Conservation (phyloP, 1,140 invertebrate genomes). For the Teleopsis dalmanni region DNA sequence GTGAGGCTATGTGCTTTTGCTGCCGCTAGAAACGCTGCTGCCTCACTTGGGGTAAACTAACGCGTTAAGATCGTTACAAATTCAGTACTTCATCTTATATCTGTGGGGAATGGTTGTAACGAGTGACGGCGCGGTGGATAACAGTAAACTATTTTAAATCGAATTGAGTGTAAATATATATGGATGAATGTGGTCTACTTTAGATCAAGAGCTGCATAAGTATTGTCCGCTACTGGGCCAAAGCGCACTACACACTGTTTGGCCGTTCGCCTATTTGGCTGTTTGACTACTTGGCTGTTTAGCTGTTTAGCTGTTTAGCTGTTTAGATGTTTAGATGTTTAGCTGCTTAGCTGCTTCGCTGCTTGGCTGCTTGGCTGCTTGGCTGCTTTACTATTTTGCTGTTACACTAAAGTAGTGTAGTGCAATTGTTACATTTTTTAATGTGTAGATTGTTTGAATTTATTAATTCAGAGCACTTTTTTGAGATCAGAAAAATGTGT, state of each 20-base stretch:
- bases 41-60: conserved; percentile 11
- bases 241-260: too few relatives aligned
- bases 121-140: background rate
- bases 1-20: conserved; percentile 4
- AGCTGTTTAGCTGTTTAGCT: too few relatives aligned
- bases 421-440: conserved; percentile 8
- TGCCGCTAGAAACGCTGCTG: too few relatives aligned
- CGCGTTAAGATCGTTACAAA: conserved; percentile 16
- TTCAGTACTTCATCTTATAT: conserved; percentile 14
- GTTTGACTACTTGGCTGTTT: too few relatives aligned
- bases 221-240: too few relatives aligned
- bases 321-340: too few relatives aligned
- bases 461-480: conserved; percentile 8
- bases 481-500: conserved; percentile 5
- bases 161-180: background rate
- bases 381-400: too few relatives aligned
- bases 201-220: background rate
- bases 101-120: conserved; percentile 14
- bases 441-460: conserved; percentile 2
- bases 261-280: too few relatives aligned
- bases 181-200: background rate
- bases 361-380: too few relatives aligned
- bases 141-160: background rate
- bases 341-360: too few relatives aligned
- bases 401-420: too few relatives aligned